These are phyloP conservation scores for Zootermopsis nevadensis DNA, from an alignment of 2,888 invertebrate genomes.

Conservation along the genomic window DNA sequence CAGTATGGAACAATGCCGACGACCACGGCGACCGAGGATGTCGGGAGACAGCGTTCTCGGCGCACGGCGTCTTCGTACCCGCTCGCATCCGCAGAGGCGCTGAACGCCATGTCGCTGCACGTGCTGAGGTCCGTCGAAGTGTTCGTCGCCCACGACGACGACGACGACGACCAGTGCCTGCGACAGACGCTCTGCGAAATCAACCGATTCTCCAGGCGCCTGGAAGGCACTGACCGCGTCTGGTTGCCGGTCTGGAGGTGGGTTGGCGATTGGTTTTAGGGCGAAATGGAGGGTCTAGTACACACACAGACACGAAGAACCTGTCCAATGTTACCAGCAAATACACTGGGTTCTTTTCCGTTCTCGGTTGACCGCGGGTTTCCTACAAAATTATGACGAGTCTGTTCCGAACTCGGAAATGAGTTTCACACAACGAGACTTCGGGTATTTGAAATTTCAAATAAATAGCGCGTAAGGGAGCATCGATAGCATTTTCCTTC, in stretches of 20 bases:
- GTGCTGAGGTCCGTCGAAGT: conserved; percentile 70
- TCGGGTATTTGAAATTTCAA: too few relatives aligned
- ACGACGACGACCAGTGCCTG: conserved; percentile 70
- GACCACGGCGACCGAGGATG: background rate
- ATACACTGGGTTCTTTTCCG: too few relatives aligned
- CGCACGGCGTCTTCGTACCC: background rate
- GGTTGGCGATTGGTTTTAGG: too few relatives aligned
- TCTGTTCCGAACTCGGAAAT: too few relatives aligned
- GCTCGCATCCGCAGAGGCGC: conserved; percentile 57
- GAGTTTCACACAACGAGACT: too few relatives aligned
- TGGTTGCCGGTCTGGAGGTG: conserved; percentile 85
- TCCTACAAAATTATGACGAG: too few relatives aligned
- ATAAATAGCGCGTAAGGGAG: too few relatives aligned
- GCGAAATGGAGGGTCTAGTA: too few relatives aligned
- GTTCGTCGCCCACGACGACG: conserved; percentile 65
- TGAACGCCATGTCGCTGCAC: conserved; percentile 69
- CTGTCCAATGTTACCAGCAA: too few relatives aligned
- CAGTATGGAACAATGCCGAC: background rate
- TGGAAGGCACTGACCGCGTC: conserved; percentile 69
- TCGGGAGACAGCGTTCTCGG: background rate
- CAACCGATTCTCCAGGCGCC: conserved; percentile 71
- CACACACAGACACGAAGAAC: too few relatives aligned
- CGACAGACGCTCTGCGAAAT: conserved; percentile 74
- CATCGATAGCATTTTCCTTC: too few relatives aligned
- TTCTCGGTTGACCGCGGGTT: too few relatives aligned